Base-by-base conservation (phyloP, 2,113 vertebrate species). In the Lepidothrix coronata region DNA sequence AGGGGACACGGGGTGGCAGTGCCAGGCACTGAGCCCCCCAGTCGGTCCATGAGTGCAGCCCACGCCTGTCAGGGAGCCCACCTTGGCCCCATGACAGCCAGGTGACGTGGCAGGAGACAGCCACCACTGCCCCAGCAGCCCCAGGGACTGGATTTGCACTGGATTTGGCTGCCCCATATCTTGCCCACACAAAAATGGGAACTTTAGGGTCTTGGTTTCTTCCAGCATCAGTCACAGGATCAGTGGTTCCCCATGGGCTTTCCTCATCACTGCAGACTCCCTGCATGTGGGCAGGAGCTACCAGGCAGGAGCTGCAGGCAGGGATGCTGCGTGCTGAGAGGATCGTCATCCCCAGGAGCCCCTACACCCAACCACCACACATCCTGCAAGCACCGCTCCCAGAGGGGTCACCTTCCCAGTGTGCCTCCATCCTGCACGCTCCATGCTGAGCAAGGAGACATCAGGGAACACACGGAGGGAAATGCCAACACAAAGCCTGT, bases 41-140 rank as follows among this genome's bases (percentile, higher is more conserved):
- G 22, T 27, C 30, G 8, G 59, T 11, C 16, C 5, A 3, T 0
- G 14, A 72, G 17, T 3, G 33, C 41, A 78, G 72, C 41, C 76
- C 2, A 4, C 7, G 8, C 11, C 61, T 16, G 11, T 20, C 43
- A 39, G n/a, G 8, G n/a, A 73, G 55, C 30, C n/a, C 66, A 25
- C 14, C 43, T 16, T 12, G 57, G 44, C 74, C 46, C n/a, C 19
- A 17, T 0, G 0, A 24, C 35, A 72, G 58, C 57, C 2, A 0
- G 20, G 48, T 3, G 22, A 24, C 0, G 0, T 3, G 0, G 37
- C 3, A 2, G 51, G 65, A 70, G 57, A 88, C 70, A 81, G 73
- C 35, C 68, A 77, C 30, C 5, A 2, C 74, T 57, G 22, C 18
- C 39, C 52, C 13, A 4, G 73, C 30, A 82, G 52, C 25, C 14